phyloP scores from a whole-genome alignment of 2,888 invertebrate species.

The Phymatocera aterrima region DNA sequence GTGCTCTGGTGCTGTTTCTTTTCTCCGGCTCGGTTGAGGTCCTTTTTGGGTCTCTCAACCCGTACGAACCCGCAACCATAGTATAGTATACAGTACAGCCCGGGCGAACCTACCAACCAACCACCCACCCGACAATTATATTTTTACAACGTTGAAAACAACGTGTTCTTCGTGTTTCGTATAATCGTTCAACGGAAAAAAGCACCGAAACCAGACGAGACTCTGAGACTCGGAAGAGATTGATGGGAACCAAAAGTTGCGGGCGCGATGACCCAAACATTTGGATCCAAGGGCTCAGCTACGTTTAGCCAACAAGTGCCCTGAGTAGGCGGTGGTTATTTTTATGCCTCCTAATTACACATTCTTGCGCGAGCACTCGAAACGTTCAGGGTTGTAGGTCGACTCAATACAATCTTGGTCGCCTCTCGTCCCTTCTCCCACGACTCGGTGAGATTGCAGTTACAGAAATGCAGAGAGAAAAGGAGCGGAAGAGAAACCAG shows the following conservation, averaged over 20 bases:
- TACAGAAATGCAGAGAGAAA: slow-evolving; percentile 22
- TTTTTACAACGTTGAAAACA: slow-evolving; percentile 46
- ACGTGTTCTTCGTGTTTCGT: slow-evolving; percentile 41
- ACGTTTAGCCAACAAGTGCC: slow-evolving; percentile 53
- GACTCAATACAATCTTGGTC: slow-evolving; percentile 51
- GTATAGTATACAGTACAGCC: not conserved
- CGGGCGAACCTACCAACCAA: not conserved
- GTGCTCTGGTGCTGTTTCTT: slow-evolving; percentile 5
- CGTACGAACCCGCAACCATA: slow-evolving; percentile 18
- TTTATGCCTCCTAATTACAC: slow-evolving; percentile 75
- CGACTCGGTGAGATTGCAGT: slow-evolving; percentile 11
- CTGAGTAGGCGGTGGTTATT: slow-evolving; percentile 71
- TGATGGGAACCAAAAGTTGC: slow-evolving; percentile 70
- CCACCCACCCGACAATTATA: slow-evolving; percentile 46
- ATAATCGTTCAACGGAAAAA: slow-evolving; percentile 33
- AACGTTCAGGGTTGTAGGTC: slow-evolving; percentile 68
- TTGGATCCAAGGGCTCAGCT: slow-evolving; percentile 47
- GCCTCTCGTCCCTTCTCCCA: slow-evolving; percentile 20
- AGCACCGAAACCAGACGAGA: slow-evolving; percentile 42
- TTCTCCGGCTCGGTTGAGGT: slow-evolving; percentile 24
- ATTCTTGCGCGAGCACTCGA: slow-evolving; percentile 61
- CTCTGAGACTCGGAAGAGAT: slow-evolving; percentile 60
- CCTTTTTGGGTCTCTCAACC: slow-evolving; percentile 28
- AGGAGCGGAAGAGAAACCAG: slow-evolving; percentile 20
- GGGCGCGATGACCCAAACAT: slow-evolving; percentile 66